Percentiles rank a stretch among this genome's conserved stretches.
Evolutionary conservation across 2,797 vertebrate genomes (phyloP).

Genomic region (Bradypus variegatus): DNA sequence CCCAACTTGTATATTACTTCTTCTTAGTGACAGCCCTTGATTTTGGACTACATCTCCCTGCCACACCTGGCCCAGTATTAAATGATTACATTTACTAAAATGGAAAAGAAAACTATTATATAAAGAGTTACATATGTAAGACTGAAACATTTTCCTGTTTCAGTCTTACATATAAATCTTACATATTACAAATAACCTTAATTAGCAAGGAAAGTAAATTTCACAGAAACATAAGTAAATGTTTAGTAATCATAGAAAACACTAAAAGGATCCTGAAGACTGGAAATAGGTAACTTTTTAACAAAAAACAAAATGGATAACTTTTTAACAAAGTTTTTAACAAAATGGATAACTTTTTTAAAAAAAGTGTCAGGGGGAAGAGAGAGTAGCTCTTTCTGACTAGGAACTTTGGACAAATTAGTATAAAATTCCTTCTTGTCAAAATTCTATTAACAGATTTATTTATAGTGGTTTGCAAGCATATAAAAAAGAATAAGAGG

Average conservation of each 20-base stretch:
- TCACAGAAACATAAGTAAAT: neutral
- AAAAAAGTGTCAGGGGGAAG: neutral
- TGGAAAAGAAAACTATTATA: neutral
- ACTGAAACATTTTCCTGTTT: neutral
- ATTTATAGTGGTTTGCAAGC: neutral
- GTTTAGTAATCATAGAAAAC: conserved; percentile 10
- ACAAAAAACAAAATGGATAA: neutral
- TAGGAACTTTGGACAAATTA: neutral
- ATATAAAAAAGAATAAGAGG: neutral
- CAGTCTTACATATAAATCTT: no score
- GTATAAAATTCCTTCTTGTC: neutral
- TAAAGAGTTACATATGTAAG: neutral
- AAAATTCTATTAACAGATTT: conserved; percentile 9
- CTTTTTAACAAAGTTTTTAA: no score
- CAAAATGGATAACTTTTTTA: neutral
- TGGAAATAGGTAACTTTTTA: neutral
- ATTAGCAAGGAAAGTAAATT: neutral
- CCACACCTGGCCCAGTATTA: neutral
- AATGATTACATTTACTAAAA: conserved; percentile 12
- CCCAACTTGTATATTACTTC: neutral
- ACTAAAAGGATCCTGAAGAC: neutral
- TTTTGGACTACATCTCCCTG: neutral
- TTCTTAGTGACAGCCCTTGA: neutral
- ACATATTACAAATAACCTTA: no score
- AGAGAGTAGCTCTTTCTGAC: neutral